Conservation (phyloP, 2,888 invertebrate species). For the Amiota mariae region DNA sequence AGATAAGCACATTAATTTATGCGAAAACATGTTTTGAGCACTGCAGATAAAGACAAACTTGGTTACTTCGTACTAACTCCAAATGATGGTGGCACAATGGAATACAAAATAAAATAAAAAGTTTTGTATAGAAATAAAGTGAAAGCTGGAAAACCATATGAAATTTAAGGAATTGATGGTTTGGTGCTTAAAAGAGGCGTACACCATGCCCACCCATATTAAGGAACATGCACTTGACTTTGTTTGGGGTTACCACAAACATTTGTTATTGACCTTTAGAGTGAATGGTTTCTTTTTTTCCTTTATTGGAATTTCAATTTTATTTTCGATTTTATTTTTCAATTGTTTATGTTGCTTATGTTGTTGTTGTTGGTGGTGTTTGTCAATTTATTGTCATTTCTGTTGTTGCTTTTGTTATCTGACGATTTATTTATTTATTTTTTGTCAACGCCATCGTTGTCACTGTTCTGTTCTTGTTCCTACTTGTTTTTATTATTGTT, state of each 20-base stretch:
- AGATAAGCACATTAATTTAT: conserved; percentile 70
- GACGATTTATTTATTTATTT: conserved; percentile 64
- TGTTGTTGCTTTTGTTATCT: conserved; percentile 30
- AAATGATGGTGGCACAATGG: neutral
- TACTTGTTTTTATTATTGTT: too few relatives aligned
- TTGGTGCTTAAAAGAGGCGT: conserved; percentile 26
- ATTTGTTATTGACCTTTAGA: conserved; percentile 45
- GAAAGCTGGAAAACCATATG: neutral
- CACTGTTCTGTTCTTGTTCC: too few relatives aligned
- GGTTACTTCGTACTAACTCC: neutral
- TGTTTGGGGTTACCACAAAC: conserved; percentile 41
- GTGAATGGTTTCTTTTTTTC: conserved; percentile 50
- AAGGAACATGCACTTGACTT: conserved; percentile 53
- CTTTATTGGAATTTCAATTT: conserved; percentile 47
- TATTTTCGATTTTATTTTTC: neutral
- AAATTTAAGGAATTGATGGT: conserved; percentile 34
- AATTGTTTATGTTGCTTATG: conserved; percentile 37
- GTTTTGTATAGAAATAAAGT: neutral
- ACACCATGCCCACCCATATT: conserved; percentile 44
- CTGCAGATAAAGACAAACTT: conserved; percentile 32
- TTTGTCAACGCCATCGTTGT: conserved; percentile 52
- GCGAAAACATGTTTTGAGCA: conserved; percentile 66
- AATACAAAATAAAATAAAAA: neutral
- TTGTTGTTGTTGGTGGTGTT: conserved; percentile 33
- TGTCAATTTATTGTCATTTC: conserved; percentile 8